Conservation (phyloP, 2,888 invertebrate species). For the Autographa gamma region DNA sequence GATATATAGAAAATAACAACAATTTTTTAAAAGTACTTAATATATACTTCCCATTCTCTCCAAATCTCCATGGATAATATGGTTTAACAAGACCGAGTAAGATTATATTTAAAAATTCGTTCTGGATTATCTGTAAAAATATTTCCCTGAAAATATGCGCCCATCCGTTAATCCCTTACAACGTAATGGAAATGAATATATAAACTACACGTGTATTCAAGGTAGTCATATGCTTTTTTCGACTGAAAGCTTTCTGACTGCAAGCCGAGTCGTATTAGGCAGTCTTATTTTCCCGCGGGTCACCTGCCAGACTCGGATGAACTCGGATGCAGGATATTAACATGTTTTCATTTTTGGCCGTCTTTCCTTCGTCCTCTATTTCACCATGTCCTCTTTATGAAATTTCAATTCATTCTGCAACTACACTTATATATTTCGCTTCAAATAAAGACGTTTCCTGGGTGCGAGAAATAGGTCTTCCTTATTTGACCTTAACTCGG, state of each 20-base stretch:
- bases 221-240: background rate
- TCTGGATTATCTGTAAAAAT: background rate
- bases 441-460: conserved; percentile 12
- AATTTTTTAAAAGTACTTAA: too few species aligned
- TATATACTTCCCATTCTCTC: too few species aligned
- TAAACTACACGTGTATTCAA: background rate
- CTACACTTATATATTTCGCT: background rate
- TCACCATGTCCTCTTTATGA: background rate
- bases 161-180: background rate
- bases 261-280: background rate
- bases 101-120: too few species aligned
- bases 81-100: too few species aligned
- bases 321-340: background rate
- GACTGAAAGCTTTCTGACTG: background rate
- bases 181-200: background rate
- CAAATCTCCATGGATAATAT: too few species aligned
- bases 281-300: background rate
- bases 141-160: background rate
- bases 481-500: conserved; percentile 27
- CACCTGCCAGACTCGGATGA: background rate
- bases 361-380: background rate
- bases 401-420: too few species aligned
- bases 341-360: background rate
- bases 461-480: background rate
- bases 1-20: too few species aligned